These are phyloP conservation scores for Orthonevra nobilis DNA, from an alignment of 2,888 invertebrate species.

Conservation along the genomic window DNA sequence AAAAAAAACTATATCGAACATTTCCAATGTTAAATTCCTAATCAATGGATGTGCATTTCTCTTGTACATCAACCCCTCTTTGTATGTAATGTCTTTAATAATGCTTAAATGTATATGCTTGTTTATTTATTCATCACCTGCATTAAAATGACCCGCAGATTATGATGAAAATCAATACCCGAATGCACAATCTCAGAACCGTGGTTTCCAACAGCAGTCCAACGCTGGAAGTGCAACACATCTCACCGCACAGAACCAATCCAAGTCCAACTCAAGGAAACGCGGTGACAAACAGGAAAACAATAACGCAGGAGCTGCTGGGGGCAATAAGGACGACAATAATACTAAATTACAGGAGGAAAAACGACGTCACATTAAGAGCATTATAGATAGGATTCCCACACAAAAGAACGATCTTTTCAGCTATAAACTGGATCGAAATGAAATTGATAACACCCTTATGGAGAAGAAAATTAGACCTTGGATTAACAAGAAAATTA, in stretches of 20 bases:
- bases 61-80: too few species aligned
- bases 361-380: conserved; percentile 97
- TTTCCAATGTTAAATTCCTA: too few species aligned
- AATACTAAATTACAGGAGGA: conserved; percentile 91
- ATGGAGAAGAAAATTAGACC: conserved; percentile 99
- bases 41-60: too few species aligned
- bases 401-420: conserved; percentile 98
- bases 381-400: conserved; percentile 98
- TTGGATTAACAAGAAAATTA: conserved; percentile 99
- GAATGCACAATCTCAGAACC: conserved; percentile 65
- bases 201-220: conserved; percentile 53
- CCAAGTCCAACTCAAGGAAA: conserved; percentile 72
- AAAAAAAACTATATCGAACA: too few species aligned
- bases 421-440: conserved; percentile 96
- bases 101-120: too few species aligned
- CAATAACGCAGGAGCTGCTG: conserved; percentile 73
- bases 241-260: conserved; percentile 49
- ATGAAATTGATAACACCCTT: conserved; percentile 86
- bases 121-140: background rate
- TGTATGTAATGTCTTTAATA: too few species aligned
- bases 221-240: conserved; percentile 43
- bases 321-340: conserved; percentile 83
- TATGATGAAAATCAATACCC: conserved; percentile 76
- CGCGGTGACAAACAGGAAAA: conserved; percentile 76
- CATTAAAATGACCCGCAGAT: too few species aligned